Evolutionary conservation across 37 sponge, comb jelly and placozoan species (phyloP), one percentile per base, ranked within the genome.

Genomic region (Sycon ciliatum): DNA sequence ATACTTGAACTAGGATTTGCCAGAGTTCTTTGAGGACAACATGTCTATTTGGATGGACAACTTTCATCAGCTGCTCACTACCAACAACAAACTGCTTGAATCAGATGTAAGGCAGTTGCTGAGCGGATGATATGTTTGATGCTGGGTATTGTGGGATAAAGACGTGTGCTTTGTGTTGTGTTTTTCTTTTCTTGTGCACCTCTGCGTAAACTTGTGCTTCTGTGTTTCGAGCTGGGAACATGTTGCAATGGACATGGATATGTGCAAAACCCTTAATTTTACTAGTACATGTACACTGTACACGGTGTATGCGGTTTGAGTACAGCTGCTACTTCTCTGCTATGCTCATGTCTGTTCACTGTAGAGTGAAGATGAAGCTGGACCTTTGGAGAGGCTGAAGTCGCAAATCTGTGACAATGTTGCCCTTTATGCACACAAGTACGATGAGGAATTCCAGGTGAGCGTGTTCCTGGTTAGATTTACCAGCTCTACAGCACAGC

Each of bases 11-110:
- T 73, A 93, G 78, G 99, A 98, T n/a, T 67, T 98, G 35, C 99
- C 99, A 22, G 99, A 98, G 69, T 82, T 89, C 35, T 98, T 98
- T 79, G 99, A 98, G 35, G 85, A 84, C 32, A 98, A 98, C 68
- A 81, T 98, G 55, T 72, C 82, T 49, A 69, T 74, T 30, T 98
- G 99, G 99, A 86, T 98, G 94, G 76, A 76, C 34, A 73, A 81
- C 34, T 89, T 98, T 54, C 87, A 81, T 36, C 49, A 78, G 5
- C 74, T 98, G 11, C 76, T 98, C 57, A 83, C 73, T 27, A 72
- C 80, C 23, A 73, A 83, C 73, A 91, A 84, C 75, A 83, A 85
- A 57, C 82, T 91, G 40, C 64, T 91, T 11, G 83, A 88, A 35
- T 86, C 89, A 11, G 88, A 88, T 28, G 77, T 76, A 36, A 38